Conservation (phyloP, 2,888 invertebrate species). For the Aphidoletes aphidimyza region DNA sequence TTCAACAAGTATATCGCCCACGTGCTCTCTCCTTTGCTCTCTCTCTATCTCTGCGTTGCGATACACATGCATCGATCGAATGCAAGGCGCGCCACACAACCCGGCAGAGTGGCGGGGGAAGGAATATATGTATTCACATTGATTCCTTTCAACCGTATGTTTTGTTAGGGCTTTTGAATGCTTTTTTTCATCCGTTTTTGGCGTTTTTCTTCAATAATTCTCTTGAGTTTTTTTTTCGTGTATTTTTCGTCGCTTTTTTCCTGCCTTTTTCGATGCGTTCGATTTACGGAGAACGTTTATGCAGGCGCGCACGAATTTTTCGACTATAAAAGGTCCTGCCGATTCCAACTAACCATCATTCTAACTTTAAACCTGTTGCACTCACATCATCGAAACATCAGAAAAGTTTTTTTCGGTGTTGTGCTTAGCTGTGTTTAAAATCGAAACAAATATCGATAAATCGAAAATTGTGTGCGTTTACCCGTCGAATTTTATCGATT, state of each 20-base stretch:
- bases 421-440: not conserved
- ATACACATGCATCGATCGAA: not conserved
- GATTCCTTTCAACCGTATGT: not conserved
- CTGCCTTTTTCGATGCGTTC: not conserved
- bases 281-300: not conserved
- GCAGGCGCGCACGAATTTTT: constrained; percentile 9
- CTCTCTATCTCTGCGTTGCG: not conserved
- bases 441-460: not conserved
- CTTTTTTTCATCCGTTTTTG: not conserved
- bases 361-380: constrained; percentile 52
- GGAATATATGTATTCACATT: not conserved
- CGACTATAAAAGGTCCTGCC: constrained; percentile 51
- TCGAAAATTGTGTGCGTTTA: too few species aligned
- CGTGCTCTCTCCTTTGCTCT: too few species aligned
- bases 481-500: too few species aligned
- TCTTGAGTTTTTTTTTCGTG: not conserved
- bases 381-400: constrained; percentile 8
- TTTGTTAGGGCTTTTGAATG: not conserved
- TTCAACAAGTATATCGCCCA: constrained; percentile 24
- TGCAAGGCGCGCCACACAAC: not conserved
- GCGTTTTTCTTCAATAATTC: not conserved
- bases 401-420: not conserved
- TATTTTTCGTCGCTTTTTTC: not conserved
- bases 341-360: constrained; percentile 6
- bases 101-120: constrained; percentile 30